These are phyloP conservation scores for Platysternon megacephalum DNA, from an alignment of 2,113 vertebrate genomes.

Conservation along the genomic window DNA sequence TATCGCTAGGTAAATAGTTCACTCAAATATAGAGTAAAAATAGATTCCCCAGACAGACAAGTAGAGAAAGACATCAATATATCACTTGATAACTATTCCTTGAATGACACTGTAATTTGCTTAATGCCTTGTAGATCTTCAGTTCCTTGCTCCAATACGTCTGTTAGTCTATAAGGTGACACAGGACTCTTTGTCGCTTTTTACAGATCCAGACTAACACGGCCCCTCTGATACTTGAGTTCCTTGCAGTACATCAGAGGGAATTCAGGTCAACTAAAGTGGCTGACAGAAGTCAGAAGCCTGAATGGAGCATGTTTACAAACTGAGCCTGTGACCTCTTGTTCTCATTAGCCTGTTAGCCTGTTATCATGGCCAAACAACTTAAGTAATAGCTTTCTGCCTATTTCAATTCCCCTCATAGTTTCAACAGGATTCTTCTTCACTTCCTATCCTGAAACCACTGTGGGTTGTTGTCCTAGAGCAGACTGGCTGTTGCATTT, in stretches of 20 bases:
- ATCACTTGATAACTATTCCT: neutral
- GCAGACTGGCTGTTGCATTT: neutral
- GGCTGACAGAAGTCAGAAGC: neutral
- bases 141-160: neutral
- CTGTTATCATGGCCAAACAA: constrained; percentile 21
- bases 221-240: neutral
- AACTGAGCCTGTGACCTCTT: neutral
- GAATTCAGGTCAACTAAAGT: neutral
- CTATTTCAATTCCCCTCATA: constrained; percentile 4
- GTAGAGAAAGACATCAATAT: neutral
- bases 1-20: constrained; percentile 29
- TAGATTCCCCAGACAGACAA: neutral
- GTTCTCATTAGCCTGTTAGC: neutral
- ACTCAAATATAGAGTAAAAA: neutral
- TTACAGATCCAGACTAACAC: no score
- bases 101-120: neutral
- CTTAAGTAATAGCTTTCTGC: constrained; percentile 2
- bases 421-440: neutral
- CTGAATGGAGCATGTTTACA: neutral
- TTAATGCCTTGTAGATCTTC: neutral
- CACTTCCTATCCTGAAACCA: neutral
- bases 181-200: no score
- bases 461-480: neutral
- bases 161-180: no score
- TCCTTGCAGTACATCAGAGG: neutral